Base-by-base conservation (phyloP, 64 coral and sea anemone genomes). In the Astreopora myriophthalma region DNA sequence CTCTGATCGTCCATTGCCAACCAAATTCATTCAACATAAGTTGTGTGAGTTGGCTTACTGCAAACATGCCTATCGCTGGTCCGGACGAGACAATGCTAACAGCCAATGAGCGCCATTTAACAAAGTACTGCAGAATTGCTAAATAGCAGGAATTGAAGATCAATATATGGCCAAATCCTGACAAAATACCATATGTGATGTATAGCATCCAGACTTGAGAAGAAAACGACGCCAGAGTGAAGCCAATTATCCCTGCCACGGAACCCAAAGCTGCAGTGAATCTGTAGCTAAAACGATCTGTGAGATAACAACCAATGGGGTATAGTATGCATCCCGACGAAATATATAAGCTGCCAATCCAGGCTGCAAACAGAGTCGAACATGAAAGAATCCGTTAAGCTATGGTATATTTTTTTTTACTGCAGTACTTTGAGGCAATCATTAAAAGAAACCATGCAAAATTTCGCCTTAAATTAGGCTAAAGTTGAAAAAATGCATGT, bases 111-210 rank as follows among this genome's bases (percentile, higher is more conserved):
- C 85, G 46, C 86, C 92, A 82, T 84, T 89, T 94, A 23, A 51
- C 67, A 27, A 94, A 94, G 71, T 94, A 73, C 86, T 65, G 70
- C n/a, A 88, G 49, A 46, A 94, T 55, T 39, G 73, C 72, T 49
- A 94, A 69, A 28, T 29, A 57, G 8, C 26, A 48, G 3, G 87
- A 34, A 34, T 48, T 90, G 19, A 74, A 73, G 5, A 72, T 63
- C 63, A 71, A 64, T 20, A 71, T 29, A 25, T 24, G 24, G 0
- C 86, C 86, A 22, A 73, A 74, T 3, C 86, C 92, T 4, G 69
- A 57, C 12, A 94, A 19, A 75, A 80, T 29, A 0, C 92, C 79
- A 60, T 76, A 84, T 23, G 86, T 84, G 51, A 89, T 19, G 34
- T 83, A 94, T 26, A 94, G 69, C 26, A 89, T 32, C 68, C 23